These are phyloP conservation scores for Ctenochaetus hawaiiensis DNA, from an alignment of 2,797 vertebrate species.

Conservation along the genomic window DNA sequence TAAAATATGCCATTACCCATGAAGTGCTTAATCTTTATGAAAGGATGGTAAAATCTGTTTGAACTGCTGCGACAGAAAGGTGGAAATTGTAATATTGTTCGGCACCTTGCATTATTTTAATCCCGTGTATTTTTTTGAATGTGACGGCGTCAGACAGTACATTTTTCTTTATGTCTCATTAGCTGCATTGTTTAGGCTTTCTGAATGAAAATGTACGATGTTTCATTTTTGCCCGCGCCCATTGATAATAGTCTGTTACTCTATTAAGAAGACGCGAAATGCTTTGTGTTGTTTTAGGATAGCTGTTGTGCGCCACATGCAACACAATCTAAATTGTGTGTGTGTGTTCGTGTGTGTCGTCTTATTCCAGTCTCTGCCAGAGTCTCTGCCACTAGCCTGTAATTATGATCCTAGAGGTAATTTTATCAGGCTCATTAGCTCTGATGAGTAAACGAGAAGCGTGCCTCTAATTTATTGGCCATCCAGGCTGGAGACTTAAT, in stretches of 20 bases:
- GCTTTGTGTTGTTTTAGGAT: slow-evolving; percentile 60
- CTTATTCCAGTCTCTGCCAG: slow-evolving; percentile 82
- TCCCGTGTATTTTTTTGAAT: slow-evolving; percentile 32
- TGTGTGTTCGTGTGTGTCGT: slow-evolving; percentile 59
- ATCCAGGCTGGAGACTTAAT: slow-evolving; percentile 90
- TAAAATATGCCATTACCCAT: slow-evolving; percentile 89
- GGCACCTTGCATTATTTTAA: slow-evolving; percentile 58
- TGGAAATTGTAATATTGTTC: slow-evolving; percentile 70
- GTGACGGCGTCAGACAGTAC: background rate
- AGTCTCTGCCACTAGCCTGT: slow-evolving; percentile 90
- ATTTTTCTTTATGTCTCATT: slow-evolving; percentile 31
- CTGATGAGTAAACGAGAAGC: slow-evolving; percentile 95
- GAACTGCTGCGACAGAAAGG: slow-evolving; percentile 71
- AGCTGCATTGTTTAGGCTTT: slow-evolving; percentile 13
- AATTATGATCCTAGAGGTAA: slow-evolving; percentile 97
- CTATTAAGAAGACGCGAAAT: slow-evolving; percentile 56
- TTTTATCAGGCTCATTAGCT: slow-evolving; percentile 97
- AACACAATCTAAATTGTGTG: slow-evolving; percentile 53
- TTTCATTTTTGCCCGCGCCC: slow-evolving; percentile 23
- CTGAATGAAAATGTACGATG: slow-evolving; percentile 20
- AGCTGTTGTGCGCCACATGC: slow-evolving; percentile 46
- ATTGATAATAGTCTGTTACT: slow-evolving; percentile 45
- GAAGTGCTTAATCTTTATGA: slow-evolving; percentile 87
- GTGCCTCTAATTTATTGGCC: slow-evolving; percentile 93
- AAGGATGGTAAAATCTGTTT: slow-evolving; percentile 79